These are phyloP conservation scores for Syngnathus rostellatus DNA, from an alignment of 2,797 vertebrate genomes.

Conservation along the genomic window DNA sequence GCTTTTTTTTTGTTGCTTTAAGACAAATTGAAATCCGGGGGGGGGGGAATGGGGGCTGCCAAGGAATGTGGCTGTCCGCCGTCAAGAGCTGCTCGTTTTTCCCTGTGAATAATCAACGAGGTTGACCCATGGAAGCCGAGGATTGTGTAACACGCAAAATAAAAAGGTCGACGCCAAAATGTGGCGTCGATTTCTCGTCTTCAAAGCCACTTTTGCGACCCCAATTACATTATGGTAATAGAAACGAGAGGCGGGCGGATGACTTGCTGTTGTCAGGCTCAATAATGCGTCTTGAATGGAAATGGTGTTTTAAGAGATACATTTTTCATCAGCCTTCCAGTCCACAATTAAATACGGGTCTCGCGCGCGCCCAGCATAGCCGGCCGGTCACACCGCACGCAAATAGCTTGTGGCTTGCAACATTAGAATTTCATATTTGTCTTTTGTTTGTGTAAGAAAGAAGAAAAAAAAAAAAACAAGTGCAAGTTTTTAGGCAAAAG, in stretches of 20 bases:
- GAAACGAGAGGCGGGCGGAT: conserved; percentile 57
- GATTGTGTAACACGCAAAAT: conserved; percentile 66
- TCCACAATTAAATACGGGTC: conserved; percentile 65
- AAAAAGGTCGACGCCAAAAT: conserved; percentile 68
- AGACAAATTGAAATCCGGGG: conserved; percentile 68
- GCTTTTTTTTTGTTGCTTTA: conserved; percentile 55
- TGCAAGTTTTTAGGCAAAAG: conserved; percentile 38
- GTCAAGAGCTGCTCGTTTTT: conserved; percentile 63
- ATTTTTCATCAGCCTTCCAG: conserved; percentile 67
- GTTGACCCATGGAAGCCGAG: conserved; percentile 60
- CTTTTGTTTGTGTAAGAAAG: conserved; percentile 36
- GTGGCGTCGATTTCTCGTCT: conserved; percentile 51
- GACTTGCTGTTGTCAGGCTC: conserved; percentile 59
- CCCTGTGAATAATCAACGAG: conserved; percentile 65
- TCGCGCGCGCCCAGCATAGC: conserved; percentile 36
- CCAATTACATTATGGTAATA: conserved; percentile 75
- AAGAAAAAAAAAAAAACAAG: conserved; percentile 16
- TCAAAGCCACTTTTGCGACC: conserved; percentile 67
- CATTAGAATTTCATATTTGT: conserved; percentile 75
- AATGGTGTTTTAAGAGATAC: conserved; percentile 69
- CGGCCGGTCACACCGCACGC: conserved; percentile 58
- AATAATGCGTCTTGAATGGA: conserved; percentile 67
- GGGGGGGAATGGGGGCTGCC: conserved; percentile 59
- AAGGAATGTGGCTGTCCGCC: conserved; percentile 63
- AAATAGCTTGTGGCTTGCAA: conserved; percentile 72